These are phyloP conservation scores for Hanleya hanleyi DNA, from an alignment of 2,888 invertebrate genomes.

Conservation along the genomic window DNA sequence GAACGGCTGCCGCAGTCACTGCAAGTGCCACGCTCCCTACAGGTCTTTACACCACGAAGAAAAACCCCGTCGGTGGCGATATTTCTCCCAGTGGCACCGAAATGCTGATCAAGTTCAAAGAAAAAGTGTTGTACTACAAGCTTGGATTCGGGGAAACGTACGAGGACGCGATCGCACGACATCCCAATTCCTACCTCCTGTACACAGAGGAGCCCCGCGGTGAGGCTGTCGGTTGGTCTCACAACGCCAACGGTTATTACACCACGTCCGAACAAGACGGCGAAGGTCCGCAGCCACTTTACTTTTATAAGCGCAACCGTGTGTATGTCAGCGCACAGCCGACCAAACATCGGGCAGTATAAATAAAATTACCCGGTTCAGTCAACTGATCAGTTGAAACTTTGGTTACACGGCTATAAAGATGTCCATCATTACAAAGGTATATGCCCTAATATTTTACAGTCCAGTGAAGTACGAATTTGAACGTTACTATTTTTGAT, in stretches of 20 bases:
- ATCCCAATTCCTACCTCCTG: conserved; percentile 30
- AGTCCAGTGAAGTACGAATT: no score
- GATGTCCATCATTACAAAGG: no score
- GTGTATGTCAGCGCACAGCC: no score
- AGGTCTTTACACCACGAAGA: conserved; percentile 2
- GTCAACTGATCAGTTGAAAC: no score
- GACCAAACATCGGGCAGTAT: no score
- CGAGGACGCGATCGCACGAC: neutral
- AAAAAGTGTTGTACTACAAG: conserved; percentile 27
- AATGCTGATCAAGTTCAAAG: conserved; percentile 29
- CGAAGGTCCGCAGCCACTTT: conserved; percentile 24
- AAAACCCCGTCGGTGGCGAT: conserved; percentile 30
- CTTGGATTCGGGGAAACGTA: conserved; percentile 7
- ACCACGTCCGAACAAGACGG: conserved; percentile 45
- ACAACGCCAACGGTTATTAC: conserved; percentile 35
- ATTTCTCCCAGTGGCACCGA: conserved; percentile 31
- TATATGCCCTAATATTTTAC: no score
- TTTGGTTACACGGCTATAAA: no score
- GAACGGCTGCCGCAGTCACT: neutral
- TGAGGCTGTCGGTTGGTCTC: conserved; percentile 40
- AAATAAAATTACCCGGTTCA: no score
- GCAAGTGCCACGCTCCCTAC: neutral
- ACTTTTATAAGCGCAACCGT: no score
- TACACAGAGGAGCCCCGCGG: conserved; percentile 39
- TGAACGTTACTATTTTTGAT: no score